A percentile compares a stretch with the other conserved stretches of the same genome.
Evolutionary conservation across 2,113 vertebrate species (phyloP).

Genomic region (Guaruba guarouba): DNA sequence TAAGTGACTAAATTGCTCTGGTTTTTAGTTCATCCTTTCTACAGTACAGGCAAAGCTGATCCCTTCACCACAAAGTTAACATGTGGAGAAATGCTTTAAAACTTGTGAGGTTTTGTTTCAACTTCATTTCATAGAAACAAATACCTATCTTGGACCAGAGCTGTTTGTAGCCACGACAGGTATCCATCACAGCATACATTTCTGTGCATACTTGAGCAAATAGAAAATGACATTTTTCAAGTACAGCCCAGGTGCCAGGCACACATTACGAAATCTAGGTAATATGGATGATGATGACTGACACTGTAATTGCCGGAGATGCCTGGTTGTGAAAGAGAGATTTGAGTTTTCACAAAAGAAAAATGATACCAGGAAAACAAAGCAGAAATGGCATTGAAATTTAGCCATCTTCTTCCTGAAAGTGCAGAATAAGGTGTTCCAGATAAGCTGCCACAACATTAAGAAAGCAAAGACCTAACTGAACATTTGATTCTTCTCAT

Average conservation of each 20-base stretch:
- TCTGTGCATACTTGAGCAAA: not conserved
- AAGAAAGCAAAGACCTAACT: not conserved
- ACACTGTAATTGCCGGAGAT: slow-evolving; percentile 46
- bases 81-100: not conserved
- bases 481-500: not conserved
- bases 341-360: not conserved
- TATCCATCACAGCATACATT: not conserved
- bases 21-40: not conserved
- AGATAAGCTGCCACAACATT: not conserved
- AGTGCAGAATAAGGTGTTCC: not conserved
- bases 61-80: not conserved
- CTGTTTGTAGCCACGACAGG: not conserved
- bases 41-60: not conserved
- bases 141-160: not conserved
- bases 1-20: not conserved
- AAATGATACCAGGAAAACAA: not conserved
- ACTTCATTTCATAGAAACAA: not conserved
- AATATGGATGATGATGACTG: slow-evolving; percentile 54
- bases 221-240: not conserved
- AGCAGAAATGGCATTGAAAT: not conserved
- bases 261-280: slow-evolving; percentile 3
- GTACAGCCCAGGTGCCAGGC: slow-evolving; percentile 15
- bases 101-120: not conserved
- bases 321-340: slow-evolving; percentile 25
- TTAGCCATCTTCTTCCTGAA: not conserved